phyloP scores from a whole-genome alignment of 2,888 invertebrate genomes.

The Uropetala carovei region DNA sequence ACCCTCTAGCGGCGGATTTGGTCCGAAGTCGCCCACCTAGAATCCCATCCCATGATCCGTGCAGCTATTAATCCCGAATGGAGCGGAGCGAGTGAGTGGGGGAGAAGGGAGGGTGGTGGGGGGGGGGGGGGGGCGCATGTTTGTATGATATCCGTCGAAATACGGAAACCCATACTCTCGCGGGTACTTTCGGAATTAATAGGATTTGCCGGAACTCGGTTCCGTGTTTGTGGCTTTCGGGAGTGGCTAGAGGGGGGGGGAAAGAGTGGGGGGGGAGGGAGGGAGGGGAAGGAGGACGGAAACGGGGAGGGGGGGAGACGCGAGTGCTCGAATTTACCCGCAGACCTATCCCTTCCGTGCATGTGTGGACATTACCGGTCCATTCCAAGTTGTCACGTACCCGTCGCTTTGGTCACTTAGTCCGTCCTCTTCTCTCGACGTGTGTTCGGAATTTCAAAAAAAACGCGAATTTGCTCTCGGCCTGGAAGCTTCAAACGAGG shows the following conservation, averaged over 20 bases:
- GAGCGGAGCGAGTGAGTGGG: not conserved
- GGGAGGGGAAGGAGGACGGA: no score
- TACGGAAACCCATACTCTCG: not conserved
- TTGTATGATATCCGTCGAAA: not conserved
- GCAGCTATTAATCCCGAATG: not conserved
- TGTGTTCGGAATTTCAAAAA: no score
- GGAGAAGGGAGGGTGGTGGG: no score
- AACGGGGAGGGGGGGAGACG: no score
- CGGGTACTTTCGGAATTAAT: conserved; percentile 13
- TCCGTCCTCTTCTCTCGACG: not conserved
- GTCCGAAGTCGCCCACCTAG: not conserved
- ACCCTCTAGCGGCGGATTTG: no score
- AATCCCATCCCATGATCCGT: not conserved
- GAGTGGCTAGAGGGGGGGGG: no score
- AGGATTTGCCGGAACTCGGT: not conserved
- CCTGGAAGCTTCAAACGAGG: no score
- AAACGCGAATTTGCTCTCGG: not conserved
- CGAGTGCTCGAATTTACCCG: no score
- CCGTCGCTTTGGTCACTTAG: not conserved
- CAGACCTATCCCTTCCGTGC: not conserved
- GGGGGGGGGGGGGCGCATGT: not conserved
- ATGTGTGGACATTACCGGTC: not conserved
- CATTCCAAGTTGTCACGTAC: not conserved
- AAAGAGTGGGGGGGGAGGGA: no score
- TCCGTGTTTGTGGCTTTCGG: not conserved